Evolutionary conservation across 2,797 vertebrate species (phyloP), one percentile per base, ranked within the genome.

Genomic region (Lacerta bilineata): DNA sequence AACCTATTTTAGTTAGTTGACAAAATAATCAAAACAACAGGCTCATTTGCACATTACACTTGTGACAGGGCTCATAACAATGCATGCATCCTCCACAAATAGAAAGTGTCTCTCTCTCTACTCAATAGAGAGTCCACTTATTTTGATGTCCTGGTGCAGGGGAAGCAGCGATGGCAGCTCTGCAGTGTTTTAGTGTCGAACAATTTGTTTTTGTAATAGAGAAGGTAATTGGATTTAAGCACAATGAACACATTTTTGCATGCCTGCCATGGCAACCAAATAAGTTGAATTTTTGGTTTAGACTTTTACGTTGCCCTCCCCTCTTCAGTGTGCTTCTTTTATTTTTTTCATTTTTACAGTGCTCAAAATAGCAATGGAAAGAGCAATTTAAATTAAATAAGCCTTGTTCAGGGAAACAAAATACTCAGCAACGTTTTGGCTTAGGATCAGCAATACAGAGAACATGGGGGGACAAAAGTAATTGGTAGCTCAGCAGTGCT

Each of bases 141-240:
- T 69, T 94, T 89, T 92, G 94, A 93, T 93, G 91, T 93, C 92
- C 92, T 41, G 91, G 90, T 23, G 2, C 2, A 17, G 87, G 94
- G 95, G 90, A 90, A 88, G 33, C 84, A 74, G 89, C 46, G 79
- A 88, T 89, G 89, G 94, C 93, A 96, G 94, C 91, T 95, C 93
- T 95, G 93, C 68, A 91, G 0, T 66, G 87, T 93, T 94, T 93
- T 93, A 87, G 90, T 55, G 93, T 89, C 83, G 59, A 72, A 85
- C 87, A 88, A 77, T 79, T 94, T 87, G 71, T 2, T 93, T 94
- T 91, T 90, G 29, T 77, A 74, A 93, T 83, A 68, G 17, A 81
- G 43, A 84, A 81, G 59, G 76, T 86, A 94, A 93, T 93, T 85
- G 74, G 81, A 93, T 78, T 55, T 78, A 88, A 93, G 89, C 39